Evolutionary conservation across 2,797 vertebrate species (phyloP).

Genomic region (Telmatherina bonti): DNA sequence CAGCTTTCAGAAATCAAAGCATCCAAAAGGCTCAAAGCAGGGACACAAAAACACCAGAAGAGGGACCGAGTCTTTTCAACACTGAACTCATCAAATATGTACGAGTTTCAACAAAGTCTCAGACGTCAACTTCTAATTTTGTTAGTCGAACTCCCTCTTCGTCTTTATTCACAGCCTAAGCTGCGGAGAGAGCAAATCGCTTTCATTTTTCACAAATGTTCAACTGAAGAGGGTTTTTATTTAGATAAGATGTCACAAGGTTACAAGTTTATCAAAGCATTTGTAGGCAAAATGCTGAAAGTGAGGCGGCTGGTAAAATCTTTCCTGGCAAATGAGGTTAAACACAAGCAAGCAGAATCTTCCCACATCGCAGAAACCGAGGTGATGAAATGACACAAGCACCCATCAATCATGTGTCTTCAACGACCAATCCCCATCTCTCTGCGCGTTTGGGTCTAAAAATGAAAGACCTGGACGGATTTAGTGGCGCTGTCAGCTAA

Average conservation of each 20-base stretch:
- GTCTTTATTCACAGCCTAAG: slow-evolving; percentile 20
- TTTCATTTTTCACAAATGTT: slow-evolving; percentile 37
- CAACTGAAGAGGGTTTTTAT: neutral
- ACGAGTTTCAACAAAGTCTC: slow-evolving; percentile 35
- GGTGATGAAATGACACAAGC: slow-evolving; percentile 33
- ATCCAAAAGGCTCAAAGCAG: slow-evolving; percentile 28
- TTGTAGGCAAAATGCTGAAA: slow-evolving; percentile 50
- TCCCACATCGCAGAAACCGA: slow-evolving; percentile 21
- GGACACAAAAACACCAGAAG: slow-evolving; percentile 34
- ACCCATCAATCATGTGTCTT: neutral
- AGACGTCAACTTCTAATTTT: slow-evolving; percentile 38
- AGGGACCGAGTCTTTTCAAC: slow-evolving; percentile 38
- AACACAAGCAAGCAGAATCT: slow-evolving; percentile 25
- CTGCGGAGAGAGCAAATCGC: slow-evolving; percentile 29
- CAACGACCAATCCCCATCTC: neutral
- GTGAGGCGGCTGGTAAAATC: slow-evolving; percentile 34
- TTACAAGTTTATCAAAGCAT: slow-evolving; percentile 18
- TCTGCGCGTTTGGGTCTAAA: neutral
- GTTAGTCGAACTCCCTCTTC: slow-evolving; percentile 1
- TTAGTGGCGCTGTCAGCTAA: neutral
- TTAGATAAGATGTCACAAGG: slow-evolving; percentile 23
- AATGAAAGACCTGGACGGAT: neutral
- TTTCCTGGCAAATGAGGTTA: slow-evolving; percentile 36
- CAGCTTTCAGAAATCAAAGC: slow-evolving; percentile 32
- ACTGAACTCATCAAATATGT: slow-evolving; percentile 62